Evolutionary conservation across 2,113 vertebrate species (phyloP), one percentile per base, ranked within the genome.

Genomic region (Myotis davidii): DNA sequence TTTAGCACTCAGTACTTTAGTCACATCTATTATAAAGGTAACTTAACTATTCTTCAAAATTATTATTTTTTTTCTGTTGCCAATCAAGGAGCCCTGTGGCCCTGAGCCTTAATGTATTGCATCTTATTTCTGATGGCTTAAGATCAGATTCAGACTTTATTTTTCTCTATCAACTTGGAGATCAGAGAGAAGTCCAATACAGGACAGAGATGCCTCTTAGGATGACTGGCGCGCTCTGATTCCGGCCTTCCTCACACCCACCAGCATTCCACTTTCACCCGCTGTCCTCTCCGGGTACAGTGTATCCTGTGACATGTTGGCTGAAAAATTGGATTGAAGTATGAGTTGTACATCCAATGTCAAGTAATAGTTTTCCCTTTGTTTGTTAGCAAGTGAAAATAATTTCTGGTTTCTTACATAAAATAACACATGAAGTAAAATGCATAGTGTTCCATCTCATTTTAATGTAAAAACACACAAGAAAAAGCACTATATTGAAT

Each of bases 221-320:
- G 18, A 65, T 25, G 45, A 54, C 32, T 37, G 59, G 37, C 21
- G 42, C 2, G n/a, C 1, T 52, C 74, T 32, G 50, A 65, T 65
- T 20, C 34, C 11, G n/a, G 76, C 61, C 83, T 95, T 77, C 25
- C n/a, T 93, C 69, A 79, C 32, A 74, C 56, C 39, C 56, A 17
- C 65, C 48, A 52, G 69, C 34, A 56, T 72, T 95, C 76, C 37
- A 42, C 23, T 84, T 79, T 96, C 84, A 54, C 86, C 42, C 72
- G 23, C 10, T 50, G 2, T 25, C 37, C 78, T 37, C 23, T 77
- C 23, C 45, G 3, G 27, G 34, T 42, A 9, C 6, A 37, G 45
- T 14, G 6, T 16, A 16, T 17, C 34, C 42, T 1, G 25, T 52
- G 34, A 70, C 1, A 18, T 17, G 6, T 25, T 61, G 59, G 3